Evolutionary conservation across 92 coral and sea anemone species (phyloP), one percentile per base, ranked within the genome.

Genomic region (Siderastrea radians): DNA sequence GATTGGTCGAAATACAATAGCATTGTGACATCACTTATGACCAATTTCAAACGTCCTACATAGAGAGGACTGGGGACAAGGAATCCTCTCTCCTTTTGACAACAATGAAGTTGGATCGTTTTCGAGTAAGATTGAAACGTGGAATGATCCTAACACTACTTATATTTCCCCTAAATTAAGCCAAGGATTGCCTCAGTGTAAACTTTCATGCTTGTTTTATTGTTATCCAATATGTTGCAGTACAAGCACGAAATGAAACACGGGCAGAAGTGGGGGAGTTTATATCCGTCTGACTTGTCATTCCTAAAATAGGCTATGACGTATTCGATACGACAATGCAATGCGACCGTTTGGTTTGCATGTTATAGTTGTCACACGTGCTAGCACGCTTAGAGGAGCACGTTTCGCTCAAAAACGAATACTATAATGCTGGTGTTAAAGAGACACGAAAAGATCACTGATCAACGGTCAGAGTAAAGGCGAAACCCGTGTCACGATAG

Each of bases 1-100:
- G 87, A 95, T 95, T 95, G 96, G 98, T 74, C 78, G 59, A 86
- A 70, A 69, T 17, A 91, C 91, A 87, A 91, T 91, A 0, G 6
- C 1, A 65, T 85, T 85, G 75, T 77, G 83, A 77, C 89, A 84
- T 77, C 70, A 74, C 12, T 3, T 16, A 47, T 70, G 11, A 47
- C 48, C 38, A 72, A 43, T n/a, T 14, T 57, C 58, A 16, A 1
- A 7, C 7, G 2, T 13, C 38, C 14, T 48, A 1, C 49, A 7
- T 53, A 16, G 1, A 60, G 73, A 74, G 87, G 63, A 1, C 79
- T 83, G 79, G 72, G 38, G 9, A 71, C 79, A 12, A 60, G 38
- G 38, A 26, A 13, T 43, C 5, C 50, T 12, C 72, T 46, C 2
- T 16, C 16, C 52, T 3, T 14, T 70, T 70, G 12, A 14, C 53